A percentile compares a stretch with the other conserved stretches of the same genome.
These are phyloP conservation scores for Hymenopus coronatus DNA, from an alignment of 2,888 invertebrate species.

Conservation along the genomic window DNA sequence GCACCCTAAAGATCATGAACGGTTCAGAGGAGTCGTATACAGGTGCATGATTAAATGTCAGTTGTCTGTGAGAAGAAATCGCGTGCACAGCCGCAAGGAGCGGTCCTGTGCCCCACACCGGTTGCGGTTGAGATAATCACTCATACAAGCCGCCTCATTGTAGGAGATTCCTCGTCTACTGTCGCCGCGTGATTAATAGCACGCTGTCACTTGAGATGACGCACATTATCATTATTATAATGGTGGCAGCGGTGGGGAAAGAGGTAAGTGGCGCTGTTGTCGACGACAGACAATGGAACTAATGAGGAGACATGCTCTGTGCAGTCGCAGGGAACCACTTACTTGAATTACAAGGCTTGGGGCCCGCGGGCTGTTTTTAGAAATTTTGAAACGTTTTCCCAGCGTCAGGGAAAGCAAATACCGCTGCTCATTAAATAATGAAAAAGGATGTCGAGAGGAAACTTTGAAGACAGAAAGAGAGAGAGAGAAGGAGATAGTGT, in stretches of 20 bases:
- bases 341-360: conserved; percentile 10
- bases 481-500: background rate
- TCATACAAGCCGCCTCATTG: background rate
- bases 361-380: background rate
- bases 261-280: conserved; percentile 24
- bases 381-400: background rate
- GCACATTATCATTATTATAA: conserved; percentile 23
- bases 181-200: conserved; percentile 24
- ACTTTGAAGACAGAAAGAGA: background rate
- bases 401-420: background rate
- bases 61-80: background rate
- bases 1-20: background rate
- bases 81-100: background rate
- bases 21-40: background rate
- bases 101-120: background rate
- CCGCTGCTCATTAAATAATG: background rate
- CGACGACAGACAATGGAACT: conserved; percentile 25
- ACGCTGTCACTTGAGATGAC: conserved; percentile 21
- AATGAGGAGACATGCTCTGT: conserved; percentile 22
- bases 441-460: background rate
- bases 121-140: background rate
- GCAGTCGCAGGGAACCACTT: conserved; percentile 8
- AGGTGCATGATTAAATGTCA: background rate
- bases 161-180: background rate
- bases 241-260: conserved; percentile 12